Evolutionary conservation across 2,888 invertebrate species (phyloP).

Genomic region (Parelbella ahira): DNA sequence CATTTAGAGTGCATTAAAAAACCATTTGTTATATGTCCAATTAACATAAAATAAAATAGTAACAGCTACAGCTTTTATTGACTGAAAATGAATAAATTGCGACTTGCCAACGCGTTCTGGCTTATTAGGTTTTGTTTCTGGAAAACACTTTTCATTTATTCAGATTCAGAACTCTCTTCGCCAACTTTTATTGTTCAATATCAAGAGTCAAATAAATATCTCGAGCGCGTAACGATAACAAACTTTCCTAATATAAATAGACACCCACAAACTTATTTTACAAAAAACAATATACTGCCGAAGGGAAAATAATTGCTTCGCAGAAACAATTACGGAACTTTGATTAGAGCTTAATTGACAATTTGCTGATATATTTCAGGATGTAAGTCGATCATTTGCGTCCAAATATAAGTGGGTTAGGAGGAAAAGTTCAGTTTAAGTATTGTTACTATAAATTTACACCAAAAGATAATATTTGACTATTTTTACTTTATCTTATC

Average conservation of each 20-base stretch:
- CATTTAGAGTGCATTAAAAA: too few relatives aligned
- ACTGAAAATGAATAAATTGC: too few relatives aligned
- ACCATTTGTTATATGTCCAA: too few relatives aligned
- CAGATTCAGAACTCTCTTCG: not conserved
- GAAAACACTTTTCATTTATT: not conserved
- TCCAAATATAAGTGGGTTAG: too few relatives aligned
- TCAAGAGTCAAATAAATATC: not conserved
- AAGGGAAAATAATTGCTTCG: slow-evolving; percentile 1
- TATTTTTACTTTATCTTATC: too few relatives aligned
- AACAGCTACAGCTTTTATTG: too few relatives aligned
- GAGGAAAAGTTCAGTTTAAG: too few relatives aligned
- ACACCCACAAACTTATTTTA: not conserved
- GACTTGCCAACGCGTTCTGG: too few relatives aligned
- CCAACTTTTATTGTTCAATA: not conserved
- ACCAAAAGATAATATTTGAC: too few relatives aligned
- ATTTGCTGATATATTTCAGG: not conserved
- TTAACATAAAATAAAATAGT: too few relatives aligned
- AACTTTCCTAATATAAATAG: slow-evolving; percentile 7
- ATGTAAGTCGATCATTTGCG: not conserved
- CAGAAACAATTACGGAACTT: not conserved
- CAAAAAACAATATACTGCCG: not conserved
- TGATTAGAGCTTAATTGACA: not conserved
- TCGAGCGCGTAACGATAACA: not conserved
- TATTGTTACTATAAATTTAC: too few relatives aligned
- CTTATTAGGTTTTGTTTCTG: too few relatives aligned